Conservation (phyloP, 1,140 invertebrate species). For the Sipha flava region DNA sequence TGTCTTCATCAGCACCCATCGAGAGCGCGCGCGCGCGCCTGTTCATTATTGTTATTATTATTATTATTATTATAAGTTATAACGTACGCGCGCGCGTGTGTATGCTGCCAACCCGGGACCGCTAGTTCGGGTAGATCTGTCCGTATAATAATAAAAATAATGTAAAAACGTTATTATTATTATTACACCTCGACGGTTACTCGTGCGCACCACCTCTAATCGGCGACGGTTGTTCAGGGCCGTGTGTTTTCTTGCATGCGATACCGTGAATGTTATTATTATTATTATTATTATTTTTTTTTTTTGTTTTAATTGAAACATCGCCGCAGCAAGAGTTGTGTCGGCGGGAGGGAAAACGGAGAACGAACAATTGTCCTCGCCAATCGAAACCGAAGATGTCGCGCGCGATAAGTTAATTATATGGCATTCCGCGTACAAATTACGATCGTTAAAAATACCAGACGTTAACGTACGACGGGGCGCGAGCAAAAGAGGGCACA, state of each 20-base stretch:
- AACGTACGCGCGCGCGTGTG: not conserved
- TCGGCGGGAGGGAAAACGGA: not conserved
- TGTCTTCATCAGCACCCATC: slow-evolving; percentile 25
- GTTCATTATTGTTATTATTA: slow-evolving; percentile 20
- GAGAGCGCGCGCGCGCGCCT: not conserved
- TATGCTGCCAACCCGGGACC: no score
- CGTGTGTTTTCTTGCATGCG: no score
- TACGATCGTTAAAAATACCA: not conserved
- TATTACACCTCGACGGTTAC: not conserved
- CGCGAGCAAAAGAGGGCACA: no score
- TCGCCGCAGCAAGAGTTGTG: no score
- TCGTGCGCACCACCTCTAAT: no score
- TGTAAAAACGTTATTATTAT: not conserved
- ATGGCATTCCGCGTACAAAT: not conserved
- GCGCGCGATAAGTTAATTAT: not conserved
- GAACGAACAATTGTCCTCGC: not conserved
- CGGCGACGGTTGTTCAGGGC: no score
- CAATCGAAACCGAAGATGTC: not conserved
- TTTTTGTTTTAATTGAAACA: not conserved
- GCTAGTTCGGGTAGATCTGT: no score
- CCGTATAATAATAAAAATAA: not conserved
- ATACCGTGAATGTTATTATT: no score
- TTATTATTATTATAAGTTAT: not conserved
- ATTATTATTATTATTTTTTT: no score
- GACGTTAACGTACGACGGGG: not conserved